Conservation (phyloP, 2,113 vertebrate species). For the Serilophus lunatus region DNA sequence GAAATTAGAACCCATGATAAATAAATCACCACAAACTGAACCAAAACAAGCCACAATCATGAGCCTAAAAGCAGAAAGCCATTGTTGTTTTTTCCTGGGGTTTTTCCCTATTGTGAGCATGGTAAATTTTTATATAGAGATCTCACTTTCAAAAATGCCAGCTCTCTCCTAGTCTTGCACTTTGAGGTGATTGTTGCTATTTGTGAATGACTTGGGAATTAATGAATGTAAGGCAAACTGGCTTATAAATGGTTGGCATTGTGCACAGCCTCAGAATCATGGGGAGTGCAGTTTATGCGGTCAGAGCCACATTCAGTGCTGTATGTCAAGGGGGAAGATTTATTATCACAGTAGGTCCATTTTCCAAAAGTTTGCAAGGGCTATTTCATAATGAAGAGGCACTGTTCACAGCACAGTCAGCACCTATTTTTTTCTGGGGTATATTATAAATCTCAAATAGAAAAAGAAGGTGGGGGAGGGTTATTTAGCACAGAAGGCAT, state of each 20-base stretch:
- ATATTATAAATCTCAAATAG: background rate
- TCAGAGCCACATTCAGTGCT: constrained; percentile 52
- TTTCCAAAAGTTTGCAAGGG: constrained; percentile 37
- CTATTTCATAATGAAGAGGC: constrained; percentile 32
- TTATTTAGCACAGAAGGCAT: background rate
- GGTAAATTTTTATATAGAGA: constrained; percentile 60
- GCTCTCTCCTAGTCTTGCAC: constrained; percentile 41
- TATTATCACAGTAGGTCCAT: constrained; percentile 42
- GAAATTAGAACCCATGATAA: background rate
- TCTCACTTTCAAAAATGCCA: constrained; percentile 69
- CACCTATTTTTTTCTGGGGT: background rate
- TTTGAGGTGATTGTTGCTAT: constrained; percentile 72
- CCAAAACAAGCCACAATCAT: rapidly evolving
- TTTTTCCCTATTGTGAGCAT: constrained; percentile 40
- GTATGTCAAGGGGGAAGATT: constrained; percentile 56
- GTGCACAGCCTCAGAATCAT: constrained; percentile 46
- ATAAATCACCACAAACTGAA: constrained; percentile 20
- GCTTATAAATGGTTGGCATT: constrained; percentile 75
- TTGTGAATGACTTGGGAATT: constrained; percentile 76
- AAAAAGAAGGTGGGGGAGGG: background rate
- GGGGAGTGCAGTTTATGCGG: constrained; percentile 65
- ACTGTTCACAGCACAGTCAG: constrained; percentile 6
- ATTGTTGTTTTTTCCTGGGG: background rate
- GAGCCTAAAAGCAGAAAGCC: background rate
- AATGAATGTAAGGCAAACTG: constrained; percentile 72